These are phyloP conservation scores for Cryptotermes secundus DNA, from an alignment of 1,140 invertebrate genomes.

Conservation along the genomic window DNA sequence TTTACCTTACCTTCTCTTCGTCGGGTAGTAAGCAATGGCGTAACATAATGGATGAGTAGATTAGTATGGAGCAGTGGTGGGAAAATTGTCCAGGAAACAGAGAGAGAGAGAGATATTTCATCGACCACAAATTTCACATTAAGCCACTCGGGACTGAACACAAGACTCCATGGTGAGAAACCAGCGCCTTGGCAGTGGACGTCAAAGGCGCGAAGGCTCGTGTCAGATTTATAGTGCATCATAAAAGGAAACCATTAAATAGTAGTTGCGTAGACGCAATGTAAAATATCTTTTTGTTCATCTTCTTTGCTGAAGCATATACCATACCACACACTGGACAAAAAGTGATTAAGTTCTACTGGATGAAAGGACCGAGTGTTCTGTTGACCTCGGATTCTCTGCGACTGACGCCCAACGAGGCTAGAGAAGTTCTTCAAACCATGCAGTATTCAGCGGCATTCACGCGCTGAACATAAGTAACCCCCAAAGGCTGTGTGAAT, in stretches of 20 bases:
- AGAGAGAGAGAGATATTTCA: too few relatives aligned
- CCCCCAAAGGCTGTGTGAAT: neutral
- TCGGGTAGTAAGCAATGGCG: too few relatives aligned
- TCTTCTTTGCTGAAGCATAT: too few relatives aligned
- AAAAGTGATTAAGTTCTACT: neutral
- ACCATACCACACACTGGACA: neutral
- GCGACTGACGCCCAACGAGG: neutral
- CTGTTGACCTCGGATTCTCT: neutral
- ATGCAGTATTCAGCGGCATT: neutral
- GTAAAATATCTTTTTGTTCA: neutral
- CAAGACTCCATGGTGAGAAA: too few relatives aligned
- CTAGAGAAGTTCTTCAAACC: neutral
- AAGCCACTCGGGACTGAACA: too few relatives aligned
- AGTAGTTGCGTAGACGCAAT: neutral
- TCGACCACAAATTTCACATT: too few relatives aligned
- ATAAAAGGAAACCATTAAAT: neutral
- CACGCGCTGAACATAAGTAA: neutral
- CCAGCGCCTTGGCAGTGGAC: neutral
- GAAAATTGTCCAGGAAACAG: too few relatives aligned
- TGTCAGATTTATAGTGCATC: neutral
- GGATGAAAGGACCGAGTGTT: conserved; percentile 1
- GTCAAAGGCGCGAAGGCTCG: neutral
- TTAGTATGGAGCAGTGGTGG: too few relatives aligned
- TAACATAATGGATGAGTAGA: too few relatives aligned
- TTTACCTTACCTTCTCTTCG: too few relatives aligned